phyloP scores from a whole-genome alignment of 2,113 vertebrate genomes.

The Etheostoma cragini region DNA sequence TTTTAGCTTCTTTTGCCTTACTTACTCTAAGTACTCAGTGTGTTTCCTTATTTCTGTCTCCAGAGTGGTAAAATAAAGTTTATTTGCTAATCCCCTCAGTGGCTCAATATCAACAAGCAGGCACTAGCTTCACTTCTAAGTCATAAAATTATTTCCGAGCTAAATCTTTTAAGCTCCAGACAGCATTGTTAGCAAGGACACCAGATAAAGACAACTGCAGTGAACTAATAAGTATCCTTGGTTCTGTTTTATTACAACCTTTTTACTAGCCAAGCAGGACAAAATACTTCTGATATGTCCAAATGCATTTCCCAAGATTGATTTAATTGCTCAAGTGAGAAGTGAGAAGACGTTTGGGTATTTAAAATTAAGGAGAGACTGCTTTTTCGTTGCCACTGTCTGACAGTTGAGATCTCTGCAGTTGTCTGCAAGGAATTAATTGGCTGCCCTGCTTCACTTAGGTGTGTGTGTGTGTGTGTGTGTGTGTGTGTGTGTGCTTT shows the following conservation, averaged over 20 bases:
- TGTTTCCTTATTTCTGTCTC: constrained; percentile 3
- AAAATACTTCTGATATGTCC: constrained; percentile 46
- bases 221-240: constrained; percentile 34
- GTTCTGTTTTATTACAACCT: constrained; percentile 39
- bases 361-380: background rate
- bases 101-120: constrained; percentile 11
- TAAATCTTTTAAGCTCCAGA: constrained; percentile 36
- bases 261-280: constrained; percentile 8
- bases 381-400: constrained; percentile 27
- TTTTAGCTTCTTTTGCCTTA: background rate
- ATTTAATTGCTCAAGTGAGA: constrained; percentile 43
- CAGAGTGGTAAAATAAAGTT: constrained; percentile 23
- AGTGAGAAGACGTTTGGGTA: constrained; percentile 28
- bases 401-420: constrained; percentile 25
- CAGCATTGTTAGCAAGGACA: constrained; percentile 21
- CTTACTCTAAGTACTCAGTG: background rate
- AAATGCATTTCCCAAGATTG: constrained; percentile 48
- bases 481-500: constrained; percentile 9
- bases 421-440: constrained; percentile 60
- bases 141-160: constrained; percentile 34
- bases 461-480: constrained; percentile 2
- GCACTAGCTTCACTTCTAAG: background rate
- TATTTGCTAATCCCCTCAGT: constrained; percentile 36
- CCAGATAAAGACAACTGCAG: constrained; percentile 20
- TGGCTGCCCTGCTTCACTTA: constrained; percentile 54